Percentiles rank a stretch among this genome's conserved stretches.
Evolutionary conservation across 2,113 vertebrate genomes (phyloP).

Genomic region (Puffinus mauretanicus): DNA sequence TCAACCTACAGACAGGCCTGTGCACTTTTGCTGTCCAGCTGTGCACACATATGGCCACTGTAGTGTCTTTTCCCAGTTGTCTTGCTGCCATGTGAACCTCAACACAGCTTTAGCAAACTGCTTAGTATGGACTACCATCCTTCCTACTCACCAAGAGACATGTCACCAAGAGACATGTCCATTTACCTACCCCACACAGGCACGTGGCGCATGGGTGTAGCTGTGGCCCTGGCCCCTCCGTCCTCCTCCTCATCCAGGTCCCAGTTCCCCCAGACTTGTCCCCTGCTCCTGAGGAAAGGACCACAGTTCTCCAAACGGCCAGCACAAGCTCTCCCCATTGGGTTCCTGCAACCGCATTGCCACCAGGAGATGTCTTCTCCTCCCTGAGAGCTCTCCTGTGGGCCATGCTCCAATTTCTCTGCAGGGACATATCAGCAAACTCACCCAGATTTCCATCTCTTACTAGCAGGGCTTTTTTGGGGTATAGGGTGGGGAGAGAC

Average conservation of each 20-base stretch:
- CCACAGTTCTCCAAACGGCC: not conserved
- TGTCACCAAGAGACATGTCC: not conserved
- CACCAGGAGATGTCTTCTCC: not conserved
- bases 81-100: not conserved
- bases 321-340: not conserved
- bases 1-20: not conserved
- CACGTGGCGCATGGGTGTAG: accelerated
- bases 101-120: not conserved
- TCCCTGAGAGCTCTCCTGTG: not conserved
- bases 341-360: not conserved
- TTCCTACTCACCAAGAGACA: not conserved
- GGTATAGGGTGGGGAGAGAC: not conserved
- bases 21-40: not conserved
- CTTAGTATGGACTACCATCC: not conserved
- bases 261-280: not conserved
- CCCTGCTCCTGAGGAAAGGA: not conserved
- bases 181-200: not conserved
- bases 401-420: not conserved
- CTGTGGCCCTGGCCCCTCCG: not conserved
- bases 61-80: not conserved
- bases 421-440: not conserved
- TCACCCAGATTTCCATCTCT: not conserved
- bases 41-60: not conserved
- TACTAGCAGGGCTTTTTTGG: not conserved
- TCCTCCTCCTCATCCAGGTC: not conserved